phyloP scores from a whole-genome alignment of 2,113 vertebrate genomes.

The Turdus rufiventris region DNA sequence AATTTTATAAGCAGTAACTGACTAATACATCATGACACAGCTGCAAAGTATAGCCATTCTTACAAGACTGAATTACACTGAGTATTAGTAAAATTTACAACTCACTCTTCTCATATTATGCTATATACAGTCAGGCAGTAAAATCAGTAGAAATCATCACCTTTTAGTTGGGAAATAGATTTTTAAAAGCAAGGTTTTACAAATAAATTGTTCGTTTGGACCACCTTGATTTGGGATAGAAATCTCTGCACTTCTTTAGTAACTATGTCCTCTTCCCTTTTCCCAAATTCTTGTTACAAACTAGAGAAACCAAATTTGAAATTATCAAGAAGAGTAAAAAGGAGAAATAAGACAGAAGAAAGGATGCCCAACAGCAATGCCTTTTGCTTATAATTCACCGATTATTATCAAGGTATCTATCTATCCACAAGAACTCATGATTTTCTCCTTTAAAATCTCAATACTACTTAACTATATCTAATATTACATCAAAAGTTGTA shows the following conservation, averaged over 20 bases:
- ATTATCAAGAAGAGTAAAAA: neutral
- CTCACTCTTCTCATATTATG: neutral
- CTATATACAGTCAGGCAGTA: neutral
- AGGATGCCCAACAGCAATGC: neutral
- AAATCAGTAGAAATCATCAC: neutral
- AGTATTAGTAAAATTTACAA: neutral
- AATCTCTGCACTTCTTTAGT: neutral
- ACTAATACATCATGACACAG: constrained; percentile 14
- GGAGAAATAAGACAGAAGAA: neutral
- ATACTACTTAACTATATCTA: neutral
- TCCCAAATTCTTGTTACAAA: neutral
- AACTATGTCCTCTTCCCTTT: neutral
- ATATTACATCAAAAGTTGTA: neutral
- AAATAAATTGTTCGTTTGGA: neutral
- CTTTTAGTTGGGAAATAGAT: neutral
- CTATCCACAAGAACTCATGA: neutral
- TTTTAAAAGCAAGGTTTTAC: neutral
- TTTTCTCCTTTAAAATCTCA: neutral
- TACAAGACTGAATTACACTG: neutral
- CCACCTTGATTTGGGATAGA: neutral
- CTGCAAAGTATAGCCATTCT: constrained; percentile 22
- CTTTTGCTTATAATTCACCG: neutral
- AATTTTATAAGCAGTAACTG: constrained; percentile 6
- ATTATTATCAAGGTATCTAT: neutral
- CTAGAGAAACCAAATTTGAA: neutral